These are phyloP conservation scores for Dallia pectoralis DNA, from an alignment of 2,797 vertebrate species.

Conservation along the genomic window DNA sequence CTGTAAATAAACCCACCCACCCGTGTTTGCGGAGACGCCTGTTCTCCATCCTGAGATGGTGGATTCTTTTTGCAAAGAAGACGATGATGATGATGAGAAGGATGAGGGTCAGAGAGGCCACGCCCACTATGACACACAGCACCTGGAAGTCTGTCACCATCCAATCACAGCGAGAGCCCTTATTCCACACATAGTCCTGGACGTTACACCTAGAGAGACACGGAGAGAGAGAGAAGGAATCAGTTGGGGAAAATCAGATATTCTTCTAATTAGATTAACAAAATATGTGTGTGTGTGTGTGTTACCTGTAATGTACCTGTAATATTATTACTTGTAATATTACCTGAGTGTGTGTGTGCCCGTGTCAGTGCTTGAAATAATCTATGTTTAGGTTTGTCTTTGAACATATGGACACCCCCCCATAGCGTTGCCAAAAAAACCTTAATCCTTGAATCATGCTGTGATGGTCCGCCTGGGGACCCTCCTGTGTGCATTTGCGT, in stretches of 20 bases:
- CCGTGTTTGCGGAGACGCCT: conserved; percentile 89
- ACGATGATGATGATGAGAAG: conserved; percentile 96
- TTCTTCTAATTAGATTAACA: conserved; percentile 10
- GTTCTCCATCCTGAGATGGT: conserved; percentile 93
- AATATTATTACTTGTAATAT: too few species aligned
- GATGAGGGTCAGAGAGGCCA: conserved; percentile 82
- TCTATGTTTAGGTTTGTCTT: background rate
- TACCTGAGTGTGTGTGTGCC: background rate
- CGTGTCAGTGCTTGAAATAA: background rate
- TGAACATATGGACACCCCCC: conserved; percentile 2
- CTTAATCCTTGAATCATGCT: conserved; percentile 61
- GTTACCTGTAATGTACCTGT: too few species aligned
- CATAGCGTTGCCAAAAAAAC: conserved; percentile 43
- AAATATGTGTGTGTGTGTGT: conserved; percentile 15
- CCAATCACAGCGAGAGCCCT: conserved; percentile 90
- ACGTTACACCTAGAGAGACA: conserved; percentile 70
- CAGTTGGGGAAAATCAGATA: background rate
- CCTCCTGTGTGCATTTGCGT: conserved; percentile 18
- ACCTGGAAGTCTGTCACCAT: conserved; percentile 98
- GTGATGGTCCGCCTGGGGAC: conserved; percentile 45
- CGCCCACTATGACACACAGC: conserved; percentile 88
- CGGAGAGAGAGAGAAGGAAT: background rate
- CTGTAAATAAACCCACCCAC: conserved; percentile 62
- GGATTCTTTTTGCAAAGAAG: conserved; percentile 96
- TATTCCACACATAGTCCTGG: conserved; percentile 98